Base-by-base conservation (phyloP, 2,113 vertebrate genomes). In the Hemibagrus wyckioides region DNA sequence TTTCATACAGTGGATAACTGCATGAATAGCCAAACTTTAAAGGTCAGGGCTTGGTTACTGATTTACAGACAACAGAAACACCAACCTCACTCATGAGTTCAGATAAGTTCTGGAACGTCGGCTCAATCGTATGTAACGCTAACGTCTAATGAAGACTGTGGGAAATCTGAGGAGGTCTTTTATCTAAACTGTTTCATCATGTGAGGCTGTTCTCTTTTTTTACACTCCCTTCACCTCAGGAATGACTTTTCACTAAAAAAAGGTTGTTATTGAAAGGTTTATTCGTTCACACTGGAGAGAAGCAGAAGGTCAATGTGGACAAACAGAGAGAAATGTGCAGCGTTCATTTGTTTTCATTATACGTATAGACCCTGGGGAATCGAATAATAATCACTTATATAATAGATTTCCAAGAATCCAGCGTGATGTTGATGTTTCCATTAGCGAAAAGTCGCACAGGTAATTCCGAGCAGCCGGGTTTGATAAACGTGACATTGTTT, bases 181-280 rank as follows among this genome's bases (percentile, higher is more conserved):
- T 80, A 79, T 30, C 76, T 21, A 56, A 80, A 33, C n/a, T 19
- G 6, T 13, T 80, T 56, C 50, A 54, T 80, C 9, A 30, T 56
- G 50, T 6, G 52, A 56, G n/a, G 33, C 52, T n/a, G n/a, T n/a
- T 44, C 15, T 14, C 41, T 56, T 89, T 25, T n/a, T 73, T 59
- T 82, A 48, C 57, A 63, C 80, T 77, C 25, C 80, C 9, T 48
- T 86, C 54, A 85, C 82, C 85, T 48, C 25, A 56, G 77, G 30
- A 56, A 80, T 80, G 5, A 80, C 10, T 82, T 61, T 84, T 86
- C 86, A 90, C 90, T 88, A 90, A 52, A 30, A 90, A 52, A 30
- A 67, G 48, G 86, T 83, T 15, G 15, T 30, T 7, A 76, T 10
- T 15, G 13, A 28, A 50, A 76, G 41, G 13, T n/a, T 85, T 86